phyloP scores from a whole-genome alignment of 1,140 invertebrate genomes.

The Caenorhabditis briggsae region DNA sequence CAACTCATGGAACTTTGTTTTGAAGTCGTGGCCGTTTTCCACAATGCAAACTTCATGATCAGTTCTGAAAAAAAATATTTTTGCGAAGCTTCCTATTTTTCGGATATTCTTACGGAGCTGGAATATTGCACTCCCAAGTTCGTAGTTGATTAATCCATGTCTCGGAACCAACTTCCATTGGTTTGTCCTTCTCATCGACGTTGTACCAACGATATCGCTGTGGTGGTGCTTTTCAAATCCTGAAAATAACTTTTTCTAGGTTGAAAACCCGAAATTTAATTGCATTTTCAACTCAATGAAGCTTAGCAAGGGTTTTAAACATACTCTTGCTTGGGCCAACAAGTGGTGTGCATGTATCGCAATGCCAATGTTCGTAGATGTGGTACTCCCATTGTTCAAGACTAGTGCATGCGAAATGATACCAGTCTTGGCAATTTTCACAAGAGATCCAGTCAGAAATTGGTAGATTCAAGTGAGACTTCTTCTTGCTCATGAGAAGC shows the following conservation, averaged over 20 bases:
- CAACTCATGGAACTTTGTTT: neutral
- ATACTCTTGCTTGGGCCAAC: neutral
- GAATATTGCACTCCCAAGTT: slow-evolving; percentile 24
- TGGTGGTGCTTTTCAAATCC: neutral
- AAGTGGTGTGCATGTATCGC: neutral
- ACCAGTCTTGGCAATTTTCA: slow-evolving; percentile 8
- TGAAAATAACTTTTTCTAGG: neutral
- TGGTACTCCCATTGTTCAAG: slow-evolving; percentile 13
- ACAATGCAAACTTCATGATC: slow-evolving; percentile 47
- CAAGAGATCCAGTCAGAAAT: slow-evolving; percentile 3
- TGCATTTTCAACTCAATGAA: no score
- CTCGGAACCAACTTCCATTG: slow-evolving; percentile 57
- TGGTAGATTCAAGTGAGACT: neutral
- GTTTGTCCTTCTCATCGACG: neutral
- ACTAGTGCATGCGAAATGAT: neutral
- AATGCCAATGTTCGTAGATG: neutral
- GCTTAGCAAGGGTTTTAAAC: neutral
- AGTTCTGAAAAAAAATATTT: slow-evolving; percentile 23
- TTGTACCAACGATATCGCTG: neutral
- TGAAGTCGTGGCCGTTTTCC: slow-evolving; percentile 55
- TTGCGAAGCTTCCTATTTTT: neutral
- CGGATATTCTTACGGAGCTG: slow-evolving; percentile 51
- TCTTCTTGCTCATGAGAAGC: slow-evolving; percentile 19
- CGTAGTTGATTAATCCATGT: slow-evolving; percentile 58
- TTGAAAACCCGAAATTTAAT: neutral